phyloP scores from a whole-genome alignment of 1,140 invertebrate species.

The Agrypnia vestita region DNA sequence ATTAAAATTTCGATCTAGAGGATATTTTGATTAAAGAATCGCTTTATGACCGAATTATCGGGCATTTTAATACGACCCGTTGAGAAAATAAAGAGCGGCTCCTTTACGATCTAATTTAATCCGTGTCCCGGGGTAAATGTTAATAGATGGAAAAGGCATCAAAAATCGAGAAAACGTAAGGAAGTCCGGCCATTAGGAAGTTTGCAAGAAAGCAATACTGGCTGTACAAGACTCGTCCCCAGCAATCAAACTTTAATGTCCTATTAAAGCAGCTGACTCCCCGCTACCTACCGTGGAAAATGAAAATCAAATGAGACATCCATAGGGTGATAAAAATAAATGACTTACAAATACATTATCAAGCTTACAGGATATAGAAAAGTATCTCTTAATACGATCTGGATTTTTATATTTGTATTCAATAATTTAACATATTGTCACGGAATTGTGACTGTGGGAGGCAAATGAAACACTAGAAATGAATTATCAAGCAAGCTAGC shows the following conservation, averaged over 20 bases:
- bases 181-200: slow-evolving; percentile 52
- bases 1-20: slow-evolving; percentile 9
- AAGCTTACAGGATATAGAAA: too few relatives aligned
- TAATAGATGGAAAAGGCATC: slow-evolving; percentile 59
- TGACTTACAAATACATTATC: too few relatives aligned
- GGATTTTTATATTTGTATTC: too few relatives aligned
- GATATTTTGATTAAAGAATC: slow-evolving; percentile 35
- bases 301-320: slow-evolving; percentile 56
- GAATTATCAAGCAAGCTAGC: too few relatives aligned
- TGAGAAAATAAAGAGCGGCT: not conserved
- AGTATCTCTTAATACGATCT: too few relatives aligned
- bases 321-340: slow-evolving; percentile 14
- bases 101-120: slow-evolving; percentile 45
- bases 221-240: slow-evolving; percentile 35
- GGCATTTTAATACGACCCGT: slow-evolving; percentile 22
- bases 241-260: slow-evolving; percentile 60
- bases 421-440: too few relatives aligned
- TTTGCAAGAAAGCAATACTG: slow-evolving; percentile 40
- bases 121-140: slow-evolving; percentile 44
- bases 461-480: too few relatives aligned
- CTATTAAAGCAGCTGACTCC: slow-evolving; percentile 56
- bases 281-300: slow-evolving; percentile 35
- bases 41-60: slow-evolving; percentile 38
- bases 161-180: slow-evolving; percentile 58
- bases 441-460: too few relatives aligned